Conservation (phyloP, 2,113 vertebrate species). For the Phainopepla nitens region DNA sequence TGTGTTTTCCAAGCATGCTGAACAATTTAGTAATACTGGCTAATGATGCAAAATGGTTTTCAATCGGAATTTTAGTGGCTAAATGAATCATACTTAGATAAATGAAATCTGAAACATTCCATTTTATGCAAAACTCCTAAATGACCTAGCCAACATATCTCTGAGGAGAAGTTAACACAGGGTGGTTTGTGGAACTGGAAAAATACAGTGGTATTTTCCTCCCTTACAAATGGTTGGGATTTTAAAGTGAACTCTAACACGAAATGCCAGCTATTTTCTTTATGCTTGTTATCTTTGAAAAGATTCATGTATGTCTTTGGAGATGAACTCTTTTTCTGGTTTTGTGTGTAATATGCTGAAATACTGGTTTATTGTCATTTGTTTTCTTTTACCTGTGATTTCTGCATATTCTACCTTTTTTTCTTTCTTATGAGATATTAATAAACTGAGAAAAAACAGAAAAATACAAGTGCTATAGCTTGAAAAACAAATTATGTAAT, state of each 20-base stretch:
- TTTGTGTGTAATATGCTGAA: neutral
- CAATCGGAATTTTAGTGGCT: slow-evolving; percentile 61
- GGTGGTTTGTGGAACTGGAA: slow-evolving; percentile 36
- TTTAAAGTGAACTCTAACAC: slow-evolving; percentile 10
- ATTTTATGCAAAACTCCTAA: slow-evolving; percentile 61
- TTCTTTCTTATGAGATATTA: neutral
- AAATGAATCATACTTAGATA: slow-evolving; percentile 67
- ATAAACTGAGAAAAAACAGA: neutral
- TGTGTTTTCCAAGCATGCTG: slow-evolving; percentile 52
- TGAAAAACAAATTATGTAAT: neutral
- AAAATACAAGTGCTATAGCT: neutral
- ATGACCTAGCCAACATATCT: slow-evolving; percentile 56
- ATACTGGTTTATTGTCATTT: neutral
- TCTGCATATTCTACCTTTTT: neutral
- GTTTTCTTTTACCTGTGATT: neutral
- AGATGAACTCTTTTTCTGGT: neutral
- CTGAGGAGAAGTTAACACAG: slow-evolving; percentile 58
- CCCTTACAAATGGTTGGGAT: neutral
- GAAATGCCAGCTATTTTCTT: neutral
- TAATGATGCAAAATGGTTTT: slow-evolving; percentile 71
- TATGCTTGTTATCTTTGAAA: slow-evolving; percentile 4
- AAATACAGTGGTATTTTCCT: slow-evolving; percentile 40
- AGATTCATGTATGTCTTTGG: neutral
- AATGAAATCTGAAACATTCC: slow-evolving; percentile 57
- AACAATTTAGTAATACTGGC: slow-evolving; percentile 60